Conservation (phyloP, 1,140 invertebrate genomes). For the Eubasilissa regina region DNA sequence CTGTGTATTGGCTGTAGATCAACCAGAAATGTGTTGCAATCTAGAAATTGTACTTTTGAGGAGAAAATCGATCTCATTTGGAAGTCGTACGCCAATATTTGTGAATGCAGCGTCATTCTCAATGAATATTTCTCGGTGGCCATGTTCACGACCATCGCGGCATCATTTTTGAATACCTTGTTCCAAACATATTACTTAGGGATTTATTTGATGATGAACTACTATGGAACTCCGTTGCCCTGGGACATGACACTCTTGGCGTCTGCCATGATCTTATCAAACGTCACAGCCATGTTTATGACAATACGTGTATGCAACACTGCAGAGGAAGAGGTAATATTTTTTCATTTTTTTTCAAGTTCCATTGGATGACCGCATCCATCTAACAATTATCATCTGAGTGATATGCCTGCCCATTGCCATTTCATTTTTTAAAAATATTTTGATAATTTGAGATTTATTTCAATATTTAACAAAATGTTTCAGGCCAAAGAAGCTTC, state of each 20-base stretch:
- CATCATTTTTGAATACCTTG: neutral
- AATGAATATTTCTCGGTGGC: neutral
- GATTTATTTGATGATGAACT: neutral
- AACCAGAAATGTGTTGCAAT: neutral
- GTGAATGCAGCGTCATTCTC: neutral
- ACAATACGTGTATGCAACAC: neutral
- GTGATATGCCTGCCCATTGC: too few species aligned
- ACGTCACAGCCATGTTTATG: neutral
- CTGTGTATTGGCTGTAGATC: neutral
- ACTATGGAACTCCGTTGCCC: neutral
- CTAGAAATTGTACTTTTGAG: neutral
- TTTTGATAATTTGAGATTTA: neutral
- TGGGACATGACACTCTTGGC: neutral
- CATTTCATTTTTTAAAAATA: too few species aligned
- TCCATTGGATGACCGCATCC: too few species aligned
- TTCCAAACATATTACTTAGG: neutral
- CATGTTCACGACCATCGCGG: neutral
- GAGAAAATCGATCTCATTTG: neutral
- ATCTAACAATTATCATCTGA: too few species aligned
- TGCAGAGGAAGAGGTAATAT: neutral
- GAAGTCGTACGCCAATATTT: neutral
- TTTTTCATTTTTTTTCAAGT: too few species aligned
- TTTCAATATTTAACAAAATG: neutral
- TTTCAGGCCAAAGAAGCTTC: slow-evolving; percentile 6
- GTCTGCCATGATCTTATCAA: neutral